Percentiles rank a stretch among this genome's conserved stretches.
phyloP scores from a whole-genome alignment of 2,888 invertebrate genomes.

The Daptonema setosum region DNA sequence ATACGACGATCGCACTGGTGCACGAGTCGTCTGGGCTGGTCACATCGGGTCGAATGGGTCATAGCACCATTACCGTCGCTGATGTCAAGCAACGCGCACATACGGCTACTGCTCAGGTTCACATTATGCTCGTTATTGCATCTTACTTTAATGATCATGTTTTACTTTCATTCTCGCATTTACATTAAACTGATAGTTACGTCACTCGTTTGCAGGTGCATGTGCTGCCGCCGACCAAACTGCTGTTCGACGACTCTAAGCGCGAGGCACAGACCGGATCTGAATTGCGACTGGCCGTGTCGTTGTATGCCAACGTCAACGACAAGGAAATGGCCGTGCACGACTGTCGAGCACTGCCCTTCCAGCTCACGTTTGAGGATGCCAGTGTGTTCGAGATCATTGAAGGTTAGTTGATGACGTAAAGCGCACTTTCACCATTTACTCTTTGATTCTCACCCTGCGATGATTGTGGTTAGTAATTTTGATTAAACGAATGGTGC shows the following conservation, averaged over 20 bases:
- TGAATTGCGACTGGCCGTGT: not conserved
- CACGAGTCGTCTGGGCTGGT: not conserved
- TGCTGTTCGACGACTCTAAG: not conserved
- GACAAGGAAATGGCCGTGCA: not conserved
- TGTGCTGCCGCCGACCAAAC: not conserved
- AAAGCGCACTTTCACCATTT: no score
- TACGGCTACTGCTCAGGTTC: not conserved
- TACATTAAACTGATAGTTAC: no score
- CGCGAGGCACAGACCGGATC: not conserved
- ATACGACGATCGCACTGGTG: not conserved
- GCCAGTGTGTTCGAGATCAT: not conserved
- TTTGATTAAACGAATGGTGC: no score
- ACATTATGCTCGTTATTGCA: no score
- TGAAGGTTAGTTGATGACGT: not conserved
- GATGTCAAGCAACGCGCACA: not conserved
- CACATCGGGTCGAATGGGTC: not conserved
- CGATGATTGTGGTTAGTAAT: no score
- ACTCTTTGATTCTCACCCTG: no score
- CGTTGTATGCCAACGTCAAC: not conserved
- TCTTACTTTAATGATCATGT: no score
- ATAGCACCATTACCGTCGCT: not conserved
- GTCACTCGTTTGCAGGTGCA: no score
- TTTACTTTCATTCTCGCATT: no score
- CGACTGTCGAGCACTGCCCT: not conserved
- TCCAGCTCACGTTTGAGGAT: not conserved